Evolutionary conservation across 2,888 invertebrate genomes (phyloP).

Genomic region (Muschampia staudingeri): DNA sequence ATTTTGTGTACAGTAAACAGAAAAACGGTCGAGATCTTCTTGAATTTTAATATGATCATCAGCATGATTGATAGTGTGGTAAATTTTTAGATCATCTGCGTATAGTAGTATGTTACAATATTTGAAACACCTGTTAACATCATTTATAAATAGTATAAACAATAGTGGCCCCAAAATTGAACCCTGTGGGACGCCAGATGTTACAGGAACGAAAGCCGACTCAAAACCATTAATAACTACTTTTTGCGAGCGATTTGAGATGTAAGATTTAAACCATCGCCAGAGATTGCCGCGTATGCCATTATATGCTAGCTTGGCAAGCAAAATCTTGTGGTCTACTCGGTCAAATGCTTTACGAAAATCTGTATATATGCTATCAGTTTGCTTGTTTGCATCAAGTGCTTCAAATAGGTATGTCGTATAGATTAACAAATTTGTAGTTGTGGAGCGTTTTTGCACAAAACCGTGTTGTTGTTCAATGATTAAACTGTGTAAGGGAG

Average conservation of each 20-base stretch:
- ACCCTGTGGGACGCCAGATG: background rate
- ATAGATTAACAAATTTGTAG: background rate
- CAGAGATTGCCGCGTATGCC: background rate
- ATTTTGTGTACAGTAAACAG: background rate
- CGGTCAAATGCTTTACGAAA: background rate
- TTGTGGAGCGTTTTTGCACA: background rate
- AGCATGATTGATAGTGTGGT: background rate
- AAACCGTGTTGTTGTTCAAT: background rate
- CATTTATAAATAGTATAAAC: background rate
- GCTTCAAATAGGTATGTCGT: background rate
- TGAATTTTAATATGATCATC: background rate
- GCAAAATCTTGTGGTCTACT: background rate
- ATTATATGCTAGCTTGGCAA: background rate
- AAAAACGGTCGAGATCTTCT: background rate
- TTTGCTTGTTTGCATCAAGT: background rate
- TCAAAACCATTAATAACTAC: background rate
- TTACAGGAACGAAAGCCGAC: background rate
- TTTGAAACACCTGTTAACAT: background rate
- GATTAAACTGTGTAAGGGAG: background rate
- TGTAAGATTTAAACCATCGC: background rate
- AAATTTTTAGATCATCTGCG: background rate
- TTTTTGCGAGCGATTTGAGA: background rate
- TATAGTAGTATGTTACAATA: background rate
- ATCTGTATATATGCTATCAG: background rate
- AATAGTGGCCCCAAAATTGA: background rate